Conservation (phyloP, 2,888 invertebrate species). For the Dorcus hopei region DNA sequence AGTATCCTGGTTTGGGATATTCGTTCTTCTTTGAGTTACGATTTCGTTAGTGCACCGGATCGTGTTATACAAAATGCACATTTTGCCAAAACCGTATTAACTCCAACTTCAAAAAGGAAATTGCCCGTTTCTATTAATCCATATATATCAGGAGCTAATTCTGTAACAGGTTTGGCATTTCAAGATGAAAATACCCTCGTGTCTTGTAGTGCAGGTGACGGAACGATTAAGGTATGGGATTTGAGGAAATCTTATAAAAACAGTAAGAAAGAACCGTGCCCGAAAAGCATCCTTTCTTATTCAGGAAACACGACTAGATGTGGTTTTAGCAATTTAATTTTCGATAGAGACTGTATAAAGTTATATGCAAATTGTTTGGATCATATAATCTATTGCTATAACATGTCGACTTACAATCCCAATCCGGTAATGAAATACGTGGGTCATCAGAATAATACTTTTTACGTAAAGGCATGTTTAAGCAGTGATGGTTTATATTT, state of each 20-base stretch:
- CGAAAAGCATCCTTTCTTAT: constrained; percentile 72
- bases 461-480: constrained; percentile 80
- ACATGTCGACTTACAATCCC: constrained; percentile 65
- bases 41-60: constrained; percentile 59
- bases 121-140: constrained; percentile 16
- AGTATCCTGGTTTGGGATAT: constrained; percentile 84
- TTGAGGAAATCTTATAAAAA: constrained; percentile 74
- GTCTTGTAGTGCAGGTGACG: constrained; percentile 85
- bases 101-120: constrained; percentile 51
- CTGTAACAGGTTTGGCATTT: constrained; percentile 81
- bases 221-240: constrained; percentile 83
- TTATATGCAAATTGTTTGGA: constrained; percentile 88
- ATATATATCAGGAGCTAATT: constrained; percentile 58
- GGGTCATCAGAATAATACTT: constrained; percentile 77
- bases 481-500: constrained; percentile 80
- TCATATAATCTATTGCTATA: constrained; percentile 80
- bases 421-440: constrained; percentile 63
- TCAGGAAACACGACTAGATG: constrained; percentile 66
- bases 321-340: constrained; percentile 74
- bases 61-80: constrained; percentile 70
- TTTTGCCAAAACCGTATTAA: constrained; percentile 53
- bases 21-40: constrained; percentile 51
- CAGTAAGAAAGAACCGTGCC: constrained; percentile 65
- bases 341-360: constrained; percentile 66
- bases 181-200: constrained; percentile 75